Conservation (phyloP, 2,113 vertebrate species). For the Passer montanus region DNA sequence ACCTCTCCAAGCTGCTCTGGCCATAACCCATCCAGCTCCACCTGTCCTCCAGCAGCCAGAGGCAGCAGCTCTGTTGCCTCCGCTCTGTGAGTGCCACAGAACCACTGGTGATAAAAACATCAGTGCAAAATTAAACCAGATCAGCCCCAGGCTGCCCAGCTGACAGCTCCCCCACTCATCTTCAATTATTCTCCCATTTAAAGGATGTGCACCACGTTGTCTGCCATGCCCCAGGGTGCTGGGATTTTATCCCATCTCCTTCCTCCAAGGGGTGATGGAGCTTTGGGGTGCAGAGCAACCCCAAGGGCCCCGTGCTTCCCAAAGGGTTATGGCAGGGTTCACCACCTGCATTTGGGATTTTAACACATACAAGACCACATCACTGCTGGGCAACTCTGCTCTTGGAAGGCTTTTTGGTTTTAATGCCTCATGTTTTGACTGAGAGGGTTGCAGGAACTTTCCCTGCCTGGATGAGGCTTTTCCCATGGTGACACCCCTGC, state of each 20-base stretch:
- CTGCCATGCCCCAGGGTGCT: fast-evolving
- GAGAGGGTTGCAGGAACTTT: not conserved
- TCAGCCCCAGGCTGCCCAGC: not conserved
- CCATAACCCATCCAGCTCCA: not conserved
- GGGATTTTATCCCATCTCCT: not conserved
- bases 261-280: not conserved
- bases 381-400: not conserved
- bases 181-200: not conserved
- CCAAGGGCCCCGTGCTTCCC: not conserved
- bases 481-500: not conserved
- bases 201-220: fast-evolving
- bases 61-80: not conserved
- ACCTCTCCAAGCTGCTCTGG: not conserved
- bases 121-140: not conserved
- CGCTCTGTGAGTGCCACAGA: fast-evolving
- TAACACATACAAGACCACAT: fast-evolving
- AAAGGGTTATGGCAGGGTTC: not conserved
- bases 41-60: not conserved
- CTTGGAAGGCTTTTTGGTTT: not conserved
- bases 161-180: not conserved
- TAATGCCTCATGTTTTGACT: fast-evolving
- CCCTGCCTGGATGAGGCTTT: not conserved
- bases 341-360: not conserved
- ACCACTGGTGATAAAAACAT: not conserved
- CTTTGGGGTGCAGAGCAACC: not conserved